Conservation (phyloP, 2,113 vertebrate species). For the Pseudonaja textilis region DNA sequence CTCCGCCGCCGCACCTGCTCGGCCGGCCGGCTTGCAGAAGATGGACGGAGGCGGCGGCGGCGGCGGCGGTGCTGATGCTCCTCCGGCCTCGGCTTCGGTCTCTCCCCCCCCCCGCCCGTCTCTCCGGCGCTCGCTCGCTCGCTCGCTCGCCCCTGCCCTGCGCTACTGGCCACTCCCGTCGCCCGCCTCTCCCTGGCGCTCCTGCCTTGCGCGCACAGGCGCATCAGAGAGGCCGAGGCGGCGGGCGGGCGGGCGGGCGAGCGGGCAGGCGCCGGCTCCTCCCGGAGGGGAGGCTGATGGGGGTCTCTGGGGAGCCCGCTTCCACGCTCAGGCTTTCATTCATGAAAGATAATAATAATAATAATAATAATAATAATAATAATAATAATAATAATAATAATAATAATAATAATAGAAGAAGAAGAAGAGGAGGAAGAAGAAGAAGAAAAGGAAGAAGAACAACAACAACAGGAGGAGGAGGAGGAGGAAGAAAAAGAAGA, state of each 20-base stretch:
- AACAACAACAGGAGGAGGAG: too few species aligned
- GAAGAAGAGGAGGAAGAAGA: too few species aligned
- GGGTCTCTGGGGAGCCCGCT: background rate
- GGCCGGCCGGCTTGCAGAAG: background rate
- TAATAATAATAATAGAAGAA: too few species aligned
- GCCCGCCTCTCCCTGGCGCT: background rate
- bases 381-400: too few species aligned
- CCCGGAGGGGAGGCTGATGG: background rate
- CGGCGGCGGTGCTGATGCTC: background rate
- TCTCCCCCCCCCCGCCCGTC: background rate
- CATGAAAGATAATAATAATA: too few species aligned
- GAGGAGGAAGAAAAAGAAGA: too few species aligned
- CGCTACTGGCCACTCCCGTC: constrained; percentile 19
- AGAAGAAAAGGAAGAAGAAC: too few species aligned
- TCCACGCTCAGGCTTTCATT: background rate
- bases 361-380: too few species aligned
- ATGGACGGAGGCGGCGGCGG: background rate
- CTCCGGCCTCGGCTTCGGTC: background rate
- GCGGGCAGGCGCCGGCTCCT: background rate
- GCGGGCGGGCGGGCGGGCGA: too few species aligned
- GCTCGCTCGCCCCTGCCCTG: background rate
- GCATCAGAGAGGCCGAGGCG: background rate
- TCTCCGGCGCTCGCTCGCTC: background rate
- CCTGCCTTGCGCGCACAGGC: background rate
- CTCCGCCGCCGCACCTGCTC: background rate